Evolutionary conservation across 2,113 vertebrate species (phyloP).

Genomic region (Lanius ludovicianus): DNA sequence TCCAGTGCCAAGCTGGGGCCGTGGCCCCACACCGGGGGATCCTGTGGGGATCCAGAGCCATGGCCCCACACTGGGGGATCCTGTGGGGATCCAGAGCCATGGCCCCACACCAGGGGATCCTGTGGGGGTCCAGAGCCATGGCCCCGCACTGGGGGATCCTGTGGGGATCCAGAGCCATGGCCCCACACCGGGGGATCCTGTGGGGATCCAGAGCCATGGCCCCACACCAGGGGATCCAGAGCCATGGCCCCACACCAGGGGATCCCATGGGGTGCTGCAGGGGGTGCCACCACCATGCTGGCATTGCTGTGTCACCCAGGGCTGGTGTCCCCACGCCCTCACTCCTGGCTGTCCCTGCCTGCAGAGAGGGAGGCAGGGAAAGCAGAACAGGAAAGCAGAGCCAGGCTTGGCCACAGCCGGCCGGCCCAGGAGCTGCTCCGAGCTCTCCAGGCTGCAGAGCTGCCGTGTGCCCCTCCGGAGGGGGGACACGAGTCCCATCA

Average conservation of each 20-base stretch:
- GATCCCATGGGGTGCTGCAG: too few species aligned
- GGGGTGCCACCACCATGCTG: neutral
- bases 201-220: too few species aligned
- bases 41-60: too few species aligned
- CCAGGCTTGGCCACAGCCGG: neutral
- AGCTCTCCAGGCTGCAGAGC: neutral
- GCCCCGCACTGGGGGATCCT: too few species aligned
- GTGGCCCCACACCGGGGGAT: neutral
- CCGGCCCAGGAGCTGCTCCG: neutral
- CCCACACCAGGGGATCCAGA: too few species aligned
- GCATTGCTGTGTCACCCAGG: neutral
- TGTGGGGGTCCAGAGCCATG: too few species aligned
- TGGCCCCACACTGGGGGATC: too few species aligned
- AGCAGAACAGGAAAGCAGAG: neutral
- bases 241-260: too few species aligned
- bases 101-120: neutral
- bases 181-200: too few species aligned
- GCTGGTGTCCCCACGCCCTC: neutral
- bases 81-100: neutral
- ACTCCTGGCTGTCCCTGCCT: rapidly evolving
- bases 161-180: too few species aligned
- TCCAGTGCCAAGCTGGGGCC: neutral
- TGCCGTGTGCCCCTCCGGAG: neutral
- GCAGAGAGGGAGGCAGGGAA: neutral
- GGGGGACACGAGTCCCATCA: neutral